Evolutionary conservation across 1,140 invertebrate genomes (phyloP), one percentile per base, ranked within the genome.

Genomic region (Orchesella cincta): DNA sequence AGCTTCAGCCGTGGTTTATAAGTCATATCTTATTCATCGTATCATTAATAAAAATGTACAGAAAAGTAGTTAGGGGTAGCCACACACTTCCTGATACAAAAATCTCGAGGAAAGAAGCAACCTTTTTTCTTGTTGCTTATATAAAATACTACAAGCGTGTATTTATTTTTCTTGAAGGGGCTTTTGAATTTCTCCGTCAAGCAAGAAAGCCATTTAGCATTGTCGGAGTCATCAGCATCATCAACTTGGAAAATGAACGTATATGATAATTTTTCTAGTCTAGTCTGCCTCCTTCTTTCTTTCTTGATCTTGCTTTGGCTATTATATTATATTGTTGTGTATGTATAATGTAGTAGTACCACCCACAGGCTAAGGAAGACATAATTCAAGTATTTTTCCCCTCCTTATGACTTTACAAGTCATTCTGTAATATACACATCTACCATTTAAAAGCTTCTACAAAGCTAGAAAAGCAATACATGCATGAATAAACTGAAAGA

Each of bases 241-340:
- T 54, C 57, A 33, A 5, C 51, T 73, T 14, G 57, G 31, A 77
- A 70, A 78, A 80, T 78, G 79, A 76, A 78, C 74, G 76, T 80
- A 78, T 80, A 80, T 80, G 79, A 78, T 80, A 80, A 80, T 80
- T 80, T 80, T 80, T 78, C 62, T 12, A 12, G 39, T 74, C 35
- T 26, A n/a, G n/a, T 34, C 12, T 39, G 14, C 18, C 35, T 73
- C 35, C 23, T 14, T 16, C 1, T 73, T 73, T 73, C 33, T 39
- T 39, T 8, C 29, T 70, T 46, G 39, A 46, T n/a, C n/a, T n/a
- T 46, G 39, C 39, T 46, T 8, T 18, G 39, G 39, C 39, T 46
- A 46, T 46, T 46, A 46, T 18, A 18, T 46, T 8, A 8, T 5
- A 46, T 8, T 46, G 39, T 46, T 5, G 18, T 46, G 39, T 46